Evolutionary conservation across 1,140 invertebrate genomes (phyloP).

Genomic region (Camponotus vicinus): DNA sequence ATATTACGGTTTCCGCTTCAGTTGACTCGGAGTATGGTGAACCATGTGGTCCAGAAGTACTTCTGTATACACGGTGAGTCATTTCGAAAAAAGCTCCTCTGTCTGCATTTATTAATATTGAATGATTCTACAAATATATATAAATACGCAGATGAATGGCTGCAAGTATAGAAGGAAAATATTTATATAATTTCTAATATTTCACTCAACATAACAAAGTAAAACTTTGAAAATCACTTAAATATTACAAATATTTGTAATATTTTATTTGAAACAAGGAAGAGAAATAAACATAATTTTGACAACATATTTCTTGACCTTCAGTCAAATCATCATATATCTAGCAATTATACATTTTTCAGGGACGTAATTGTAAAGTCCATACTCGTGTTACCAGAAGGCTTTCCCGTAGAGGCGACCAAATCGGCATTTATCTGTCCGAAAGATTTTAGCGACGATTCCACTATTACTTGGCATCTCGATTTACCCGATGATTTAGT

Average conservation of each 20-base stretch:
- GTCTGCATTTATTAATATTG: not conserved
- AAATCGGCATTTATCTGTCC: slow-evolving; percentile 88
- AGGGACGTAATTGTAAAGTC: slow-evolving; percentile 88
- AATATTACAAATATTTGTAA: not conserved
- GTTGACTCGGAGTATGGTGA: slow-evolving; percentile 84
- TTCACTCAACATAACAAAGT: not conserved
- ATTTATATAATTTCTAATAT: slow-evolving; percentile 18
- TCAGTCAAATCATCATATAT: not conserved
- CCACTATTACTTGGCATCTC: slow-evolving; percentile 85
- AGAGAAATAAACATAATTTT: not conserved
- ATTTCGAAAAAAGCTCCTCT: not conserved
- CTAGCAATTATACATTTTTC: slow-evolving; percentile 11
- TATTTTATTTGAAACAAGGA: slow-evolving; percentile 19
- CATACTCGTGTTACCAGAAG: slow-evolving; percentile 88
- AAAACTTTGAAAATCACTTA: not conserved
- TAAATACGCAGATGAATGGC: not conserved
- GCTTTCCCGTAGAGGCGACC: slow-evolving; percentile 87
- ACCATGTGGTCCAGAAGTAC: slow-evolving; percentile 85
- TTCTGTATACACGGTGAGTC: slow-evolving; percentile 84
- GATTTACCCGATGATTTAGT: slow-evolving; percentile 83
- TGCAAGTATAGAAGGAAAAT: not conserved
- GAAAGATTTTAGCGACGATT: slow-evolving; percentile 83
- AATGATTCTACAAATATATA: not conserved
- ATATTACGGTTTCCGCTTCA: slow-evolving; percentile 88
- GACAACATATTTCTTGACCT: too few species aligned